Percentiles rank a stretch among this genome's conserved stretches.
These are phyloP conservation scores for Cremastinae sp. DNA, from an alignment of 2,888 invertebrate species.

Conservation along the genomic window DNA sequence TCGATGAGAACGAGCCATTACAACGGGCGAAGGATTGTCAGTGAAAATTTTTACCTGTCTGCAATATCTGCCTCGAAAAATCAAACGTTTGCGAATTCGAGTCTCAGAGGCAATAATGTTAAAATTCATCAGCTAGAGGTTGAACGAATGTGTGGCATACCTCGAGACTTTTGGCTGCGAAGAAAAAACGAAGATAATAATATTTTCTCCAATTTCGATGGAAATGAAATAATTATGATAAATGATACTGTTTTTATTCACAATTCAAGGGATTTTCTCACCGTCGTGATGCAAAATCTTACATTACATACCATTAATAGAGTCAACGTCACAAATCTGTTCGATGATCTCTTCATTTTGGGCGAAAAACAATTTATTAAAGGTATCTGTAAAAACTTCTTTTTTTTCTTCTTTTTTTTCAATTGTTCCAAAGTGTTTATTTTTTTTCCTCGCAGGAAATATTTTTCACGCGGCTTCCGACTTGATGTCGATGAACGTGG, in stretches of 20 bases:
- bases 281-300: slow-evolving; percentile 61
- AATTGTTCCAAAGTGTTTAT: background rate
- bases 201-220: slow-evolving; percentile 28
- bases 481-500: slow-evolving; percentile 2
- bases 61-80: slow-evolving; percentile 49
- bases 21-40: slow-evolving; percentile 62
- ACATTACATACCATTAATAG: slow-evolving; percentile 64
- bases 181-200: slow-evolving; percentile 18
- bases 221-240: slow-evolving; percentile 3
- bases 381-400: slow-evolving; percentile 62
- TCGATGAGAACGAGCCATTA: slow-evolving; percentile 63
- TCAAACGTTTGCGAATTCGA: slow-evolving; percentile 54
- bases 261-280: slow-evolving; percentile 54
- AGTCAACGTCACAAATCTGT: slow-evolving; percentile 61
- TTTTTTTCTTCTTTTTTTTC: background rate
- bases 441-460: slow-evolving; percentile 23
- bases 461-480: slow-evolving; percentile 17
- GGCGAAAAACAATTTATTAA: slow-evolving; percentile 66
- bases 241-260: slow-evolving; percentile 67
- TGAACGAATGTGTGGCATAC: slow-evolving; percentile 71
- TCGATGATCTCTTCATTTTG: slow-evolving; percentile 67
- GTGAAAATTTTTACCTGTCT: slow-evolving; percentile 25
- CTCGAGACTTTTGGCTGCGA: slow-evolving; percentile 58
- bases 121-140: slow-evolving; percentile 67
- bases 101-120: slow-evolving; percentile 63